These are phyloP conservation scores for Sphenodon punctatus DNA, from an alignment of 2,797 vertebrate genomes.

Conservation along the genomic window DNA sequence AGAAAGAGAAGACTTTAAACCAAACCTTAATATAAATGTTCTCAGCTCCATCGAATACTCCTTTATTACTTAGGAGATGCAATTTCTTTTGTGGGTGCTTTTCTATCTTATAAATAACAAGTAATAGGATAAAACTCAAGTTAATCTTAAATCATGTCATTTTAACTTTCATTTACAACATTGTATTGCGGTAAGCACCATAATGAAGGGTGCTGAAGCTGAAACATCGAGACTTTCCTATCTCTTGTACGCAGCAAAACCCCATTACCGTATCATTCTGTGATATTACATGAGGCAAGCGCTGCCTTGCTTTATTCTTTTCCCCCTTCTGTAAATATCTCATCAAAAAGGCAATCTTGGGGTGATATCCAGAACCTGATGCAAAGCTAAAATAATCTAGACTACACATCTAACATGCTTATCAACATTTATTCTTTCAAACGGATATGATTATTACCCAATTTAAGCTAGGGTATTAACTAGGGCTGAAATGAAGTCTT, in stretches of 20 bases:
- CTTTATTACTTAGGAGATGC: slow-evolving; percentile 18
- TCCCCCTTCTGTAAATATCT: slow-evolving; percentile 30
- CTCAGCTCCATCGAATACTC: slow-evolving; percentile 17
- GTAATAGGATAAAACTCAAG: slow-evolving; percentile 39
- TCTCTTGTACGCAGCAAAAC: slow-evolving; percentile 16
- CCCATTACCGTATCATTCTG: slow-evolving; percentile 16
- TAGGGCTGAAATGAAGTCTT: too few relatives aligned
- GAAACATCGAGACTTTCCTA: slow-evolving; percentile 20
- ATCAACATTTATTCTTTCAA: too few relatives aligned
- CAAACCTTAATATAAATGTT: slow-evolving; percentile 27
- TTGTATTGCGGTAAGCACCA: neutral
- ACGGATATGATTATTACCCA: too few relatives aligned
- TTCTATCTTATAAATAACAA: slow-evolving; percentile 32
- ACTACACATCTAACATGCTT: slow-evolving; percentile 25
- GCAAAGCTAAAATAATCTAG: slow-evolving; percentile 39
- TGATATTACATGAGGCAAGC: slow-evolving; percentile 1
- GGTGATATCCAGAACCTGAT: slow-evolving; percentile 25
- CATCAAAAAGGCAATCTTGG: slow-evolving; percentile 30
- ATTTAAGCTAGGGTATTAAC: too few relatives aligned
- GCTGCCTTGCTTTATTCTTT: slow-evolving; percentile 5
- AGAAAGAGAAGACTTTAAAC: slow-evolving; percentile 29
- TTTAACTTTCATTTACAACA: slow-evolving; percentile 36
- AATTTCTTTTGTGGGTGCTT: slow-evolving; percentile 25
- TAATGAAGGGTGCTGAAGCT: slow-evolving; percentile 13
- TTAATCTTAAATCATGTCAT: slow-evolving; percentile 38